Evolutionary conservation across 2,113 vertebrate species (phyloP), one percentile per base, ranked within the genome.

Genomic region (Xerus inauris): DNA sequence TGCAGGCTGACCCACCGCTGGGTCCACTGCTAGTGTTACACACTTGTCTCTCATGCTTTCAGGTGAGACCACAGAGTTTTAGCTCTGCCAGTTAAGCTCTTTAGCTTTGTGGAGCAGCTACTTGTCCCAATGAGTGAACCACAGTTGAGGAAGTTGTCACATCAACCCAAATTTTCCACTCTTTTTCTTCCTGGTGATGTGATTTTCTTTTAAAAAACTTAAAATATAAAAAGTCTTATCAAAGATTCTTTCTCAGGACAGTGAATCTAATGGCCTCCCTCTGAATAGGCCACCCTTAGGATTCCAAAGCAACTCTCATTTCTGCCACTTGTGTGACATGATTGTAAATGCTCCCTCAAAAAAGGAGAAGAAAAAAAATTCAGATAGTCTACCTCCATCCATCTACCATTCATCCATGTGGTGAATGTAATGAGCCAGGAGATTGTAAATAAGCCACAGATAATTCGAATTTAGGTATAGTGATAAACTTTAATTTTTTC

Each of bases 11-110:
- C 13, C 13, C 73, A 9, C 17, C 6, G 0, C 57, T 16, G 22
- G 38, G 14, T 32, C 2, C 20, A 1, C 26, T n/a, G 26, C 40
- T 6, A 5, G 17, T 3, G 32, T 51, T 47, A 10, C 19, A 2
- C 8, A 0, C 12, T 62, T 45, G 8, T 42, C 7, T 89, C 30
- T 42, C 7, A 0, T 12, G 57, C 49, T 51, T 0, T 12, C 38
- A 19, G 4, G 54, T 47, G 47, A 67, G 79, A 57, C 93, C n/a
- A 28, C 77, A 51, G 19, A 40, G 0, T 77, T 73, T 13, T 20
- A 64, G 69, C 35, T 87, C 13, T 13, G 5, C 3, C 7, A 8
- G 72, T 59, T 35, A 49, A n/a, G 38, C 6, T 4, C 22, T n/a
- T n/a, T n/a, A 7, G 38, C 67, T 91, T 94, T 76, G 19, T 40